Evolutionary conservation across 2,113 vertebrate species (phyloP).

Genomic region (Macaca fascicularis): T2T-MFA8v1.1 NC_088386.1:54189001-54189500

Average conservation of each 20-base stretch:
- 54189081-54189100: not conserved
- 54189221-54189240: not conserved
- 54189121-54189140: not conserved
- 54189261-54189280: not conserved
- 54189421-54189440: not conserved
- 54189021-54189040: not conserved
- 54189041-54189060: not conserved
- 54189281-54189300: not conserved
- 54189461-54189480: not conserved
- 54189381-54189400: not conserved
- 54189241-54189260: not conserved
- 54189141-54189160: not conserved
- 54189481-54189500: not conserved
- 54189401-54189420: not conserved
- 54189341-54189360: not conserved
- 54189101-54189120: slow-evolving; percentile 10
- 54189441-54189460: not conserved
- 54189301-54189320: not conserved
- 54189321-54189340: not conserved
- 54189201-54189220: not conserved
- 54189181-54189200: not conserved
- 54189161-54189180: not conserved
- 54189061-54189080: not conserved
- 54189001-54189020: not conserved
- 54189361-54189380: slow-evolving; percentile 1